Base-by-base conservation (phyloP, 1,140 invertebrate genomes). In the Drosophila pallidifrons region DNA sequence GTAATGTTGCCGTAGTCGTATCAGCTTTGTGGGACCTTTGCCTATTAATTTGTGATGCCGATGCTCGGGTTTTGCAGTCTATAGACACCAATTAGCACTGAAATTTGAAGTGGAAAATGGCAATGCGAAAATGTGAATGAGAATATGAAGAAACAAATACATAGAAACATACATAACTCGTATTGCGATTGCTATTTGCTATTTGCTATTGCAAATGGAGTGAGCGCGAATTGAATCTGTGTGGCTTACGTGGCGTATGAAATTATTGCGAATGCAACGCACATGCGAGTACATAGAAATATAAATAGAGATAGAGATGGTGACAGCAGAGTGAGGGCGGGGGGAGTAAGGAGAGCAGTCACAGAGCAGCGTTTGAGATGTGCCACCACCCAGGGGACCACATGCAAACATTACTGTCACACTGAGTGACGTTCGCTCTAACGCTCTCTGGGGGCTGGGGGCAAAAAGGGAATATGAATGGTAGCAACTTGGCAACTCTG, bases 61-160 rank as follows among this genome's bases (percentile, higher is more conserved):
- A 38, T 51, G 58, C 67, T 25, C 54, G 47, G 54, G 74, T 45
- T 45, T 65, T 52, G 65, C 67, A 59, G 45, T 60, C 49, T 58
- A 61, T 57, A 76, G 69, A 61, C 61, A 66, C 69, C 74, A 76
- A 76, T 76, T 76, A 76, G 68, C 68, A 64, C 11, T 54, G 57
- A 68, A 61, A 54, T 55, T 60, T 46, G 32, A 66, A 59, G 70
- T 59, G 64, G 35, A 58, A 66, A 72, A 41, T 46, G 49, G 11
- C 41, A 67, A 57, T 57, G 25, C 20, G 20, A 20, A 20, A 20
- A 20, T 20, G 16, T 20, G 16, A 43, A 64, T 52, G 47, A 0
- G 13, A 55, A 32, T 35, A 32, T 5, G 15, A 43, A 35, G 35
- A 15, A 13, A 64, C 30, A 35, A n/a, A 51, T n/a, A 49, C 45